Conservation (phyloP, 1,140 invertebrate genomes). For the Agrypnia vestita region DNA sequence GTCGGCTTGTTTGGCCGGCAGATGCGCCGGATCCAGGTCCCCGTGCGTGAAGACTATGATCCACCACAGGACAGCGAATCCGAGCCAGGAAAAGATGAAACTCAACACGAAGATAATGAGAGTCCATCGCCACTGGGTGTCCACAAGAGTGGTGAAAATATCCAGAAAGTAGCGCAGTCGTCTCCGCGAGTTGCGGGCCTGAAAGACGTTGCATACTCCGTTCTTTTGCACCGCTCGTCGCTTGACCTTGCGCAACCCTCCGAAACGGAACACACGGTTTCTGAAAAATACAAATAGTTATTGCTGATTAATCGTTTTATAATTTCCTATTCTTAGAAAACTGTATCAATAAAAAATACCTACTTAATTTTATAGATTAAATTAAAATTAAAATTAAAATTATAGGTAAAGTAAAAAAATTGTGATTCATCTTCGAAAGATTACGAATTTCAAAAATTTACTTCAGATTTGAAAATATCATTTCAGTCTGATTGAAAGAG, state of each 20-base stretch:
- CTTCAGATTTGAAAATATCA: no score
- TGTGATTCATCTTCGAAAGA: no score
- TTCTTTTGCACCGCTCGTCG: constrained; percentile 76
- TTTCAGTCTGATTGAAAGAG: no score
- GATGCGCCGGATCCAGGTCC: constrained; percentile 72
- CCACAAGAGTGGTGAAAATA: constrained; percentile 70
- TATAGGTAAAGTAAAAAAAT: no score
- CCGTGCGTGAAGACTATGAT: constrained; percentile 77
- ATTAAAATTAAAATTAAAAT: no score
- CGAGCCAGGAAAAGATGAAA: constrained; percentile 79
- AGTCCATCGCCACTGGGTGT: constrained; percentile 80
- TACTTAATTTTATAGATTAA: no score
- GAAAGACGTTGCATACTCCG: constrained; percentile 79
- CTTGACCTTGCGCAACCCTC: constrained; percentile 8
- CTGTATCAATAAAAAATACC: no score
- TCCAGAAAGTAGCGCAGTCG: constrained; percentile 72
- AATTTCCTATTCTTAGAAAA: no score
- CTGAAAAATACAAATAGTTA: neutral
- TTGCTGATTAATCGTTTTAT: no score
- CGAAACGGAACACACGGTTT: constrained; percentile 19
- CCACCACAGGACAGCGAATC: constrained; percentile 80
- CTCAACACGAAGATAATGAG: constrained; percentile 77
- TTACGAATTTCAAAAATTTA: no score
- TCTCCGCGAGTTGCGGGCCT: constrained; percentile 72
- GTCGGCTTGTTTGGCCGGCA: constrained; percentile 59